A percentile compares a stretch with the other conserved stretches of the same genome.
Conservation (phyloP, 1,140 invertebrate species). For the Penaeus indicus region DNA sequence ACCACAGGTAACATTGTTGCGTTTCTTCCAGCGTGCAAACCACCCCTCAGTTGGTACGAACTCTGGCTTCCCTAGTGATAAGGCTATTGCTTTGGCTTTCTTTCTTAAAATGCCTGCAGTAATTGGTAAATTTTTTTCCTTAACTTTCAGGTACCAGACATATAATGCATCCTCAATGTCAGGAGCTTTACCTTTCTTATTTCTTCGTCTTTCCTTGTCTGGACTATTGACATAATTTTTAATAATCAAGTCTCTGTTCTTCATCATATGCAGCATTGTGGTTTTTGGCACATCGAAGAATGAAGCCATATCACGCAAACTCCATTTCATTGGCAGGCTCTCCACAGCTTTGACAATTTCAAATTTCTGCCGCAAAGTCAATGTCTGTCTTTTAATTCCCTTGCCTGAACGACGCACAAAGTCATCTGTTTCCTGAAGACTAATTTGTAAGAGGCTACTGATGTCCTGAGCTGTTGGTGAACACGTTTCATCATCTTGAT, state of each 20-base stretch:
- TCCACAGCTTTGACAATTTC: constrained; percentile 41
- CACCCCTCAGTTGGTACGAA: constrained; percentile 41
- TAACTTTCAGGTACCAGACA: constrained; percentile 48
- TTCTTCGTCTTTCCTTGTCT: constrained; percentile 34
- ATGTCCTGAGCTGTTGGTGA: constrained; percentile 41
- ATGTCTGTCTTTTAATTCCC: constrained; percentile 41
- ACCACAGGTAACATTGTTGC: constrained; percentile 43
- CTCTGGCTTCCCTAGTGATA: constrained; percentile 34
- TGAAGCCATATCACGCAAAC: constrained; percentile 40
- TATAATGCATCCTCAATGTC: constrained; percentile 44
- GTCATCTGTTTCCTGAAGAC: constrained; percentile 42
- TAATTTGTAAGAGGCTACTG: constrained; percentile 38
- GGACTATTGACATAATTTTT: constrained; percentile 42
- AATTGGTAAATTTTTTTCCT: constrained; percentile 48
- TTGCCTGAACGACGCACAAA: constrained; percentile 37
- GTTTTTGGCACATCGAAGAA: constrained; percentile 41
- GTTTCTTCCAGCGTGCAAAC: constrained; percentile 45
- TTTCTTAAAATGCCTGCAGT: constrained; percentile 42
- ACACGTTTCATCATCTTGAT: constrained; percentile 16
- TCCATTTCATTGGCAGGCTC: constrained; percentile 42
- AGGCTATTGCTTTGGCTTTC: constrained; percentile 37
- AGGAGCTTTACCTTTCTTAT: constrained; percentile 46
- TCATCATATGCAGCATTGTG: constrained; percentile 44
- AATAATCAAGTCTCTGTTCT: constrained; percentile 33
- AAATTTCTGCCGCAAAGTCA: constrained; percentile 44